Evolutionary conservation across 2,113 vertebrate species (phyloP).

Genomic region (Caretta caretta): DNA sequence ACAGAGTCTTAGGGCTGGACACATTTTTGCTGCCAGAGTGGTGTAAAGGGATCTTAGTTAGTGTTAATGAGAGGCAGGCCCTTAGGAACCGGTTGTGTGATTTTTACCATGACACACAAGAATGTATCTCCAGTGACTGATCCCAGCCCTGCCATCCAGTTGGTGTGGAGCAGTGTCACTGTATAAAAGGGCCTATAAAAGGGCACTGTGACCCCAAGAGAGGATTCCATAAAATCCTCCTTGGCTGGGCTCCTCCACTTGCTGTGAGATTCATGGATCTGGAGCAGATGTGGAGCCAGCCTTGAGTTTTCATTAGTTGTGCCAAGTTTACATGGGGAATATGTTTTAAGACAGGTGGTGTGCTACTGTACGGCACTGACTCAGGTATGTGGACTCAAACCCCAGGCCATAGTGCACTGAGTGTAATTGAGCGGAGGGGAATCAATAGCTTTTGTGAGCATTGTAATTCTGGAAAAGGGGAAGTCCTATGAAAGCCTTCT

Average conservation of each 20-base stretch:
- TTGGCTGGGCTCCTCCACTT: neutral
- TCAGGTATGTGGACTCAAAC: neutral
- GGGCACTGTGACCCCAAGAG: neutral
- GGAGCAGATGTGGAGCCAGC: neutral
- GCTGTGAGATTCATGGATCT: neutral
- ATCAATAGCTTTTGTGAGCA: neutral
- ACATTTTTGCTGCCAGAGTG: neutral
- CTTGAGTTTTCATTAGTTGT: neutral
- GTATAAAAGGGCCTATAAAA: neutral
- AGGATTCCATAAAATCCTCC: neutral
- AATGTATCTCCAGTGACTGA: neutral
- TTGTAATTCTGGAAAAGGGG: neutral
- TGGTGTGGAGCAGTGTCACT: neutral
- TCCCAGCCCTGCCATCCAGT: neutral
- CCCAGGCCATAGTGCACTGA: too few relatives aligned
- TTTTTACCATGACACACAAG: neutral
- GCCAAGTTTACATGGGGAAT: neutral
- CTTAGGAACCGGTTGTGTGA: neutral
- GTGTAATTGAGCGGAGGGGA: too few relatives aligned
- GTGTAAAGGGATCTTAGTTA: neutral
- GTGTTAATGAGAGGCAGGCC: neutral
- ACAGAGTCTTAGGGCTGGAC: neutral
- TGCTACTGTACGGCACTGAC: neutral
- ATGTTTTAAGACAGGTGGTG: neutral
- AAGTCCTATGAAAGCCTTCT: neutral